Conservation (phyloP, 2,113 vertebrate genomes). For the Fulica atra region DNA sequence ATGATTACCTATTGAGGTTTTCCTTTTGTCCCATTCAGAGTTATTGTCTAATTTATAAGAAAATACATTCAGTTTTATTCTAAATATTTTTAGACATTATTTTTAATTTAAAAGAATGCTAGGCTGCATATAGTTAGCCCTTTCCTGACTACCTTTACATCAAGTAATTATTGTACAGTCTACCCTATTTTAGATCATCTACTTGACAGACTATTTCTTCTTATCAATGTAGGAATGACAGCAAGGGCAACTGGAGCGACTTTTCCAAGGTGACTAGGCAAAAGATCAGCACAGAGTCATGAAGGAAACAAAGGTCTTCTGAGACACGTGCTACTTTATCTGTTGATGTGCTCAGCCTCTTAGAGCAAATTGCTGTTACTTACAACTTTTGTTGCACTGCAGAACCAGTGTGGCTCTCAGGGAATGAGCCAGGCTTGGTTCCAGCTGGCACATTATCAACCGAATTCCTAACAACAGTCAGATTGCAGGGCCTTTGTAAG, state of each 20-base stretch:
- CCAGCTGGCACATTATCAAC: conserved; percentile 28
- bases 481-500: neutral
- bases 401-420: neutral
- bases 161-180: neutral
- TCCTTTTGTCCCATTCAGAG: neutral
- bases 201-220: neutral
- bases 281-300: neutral
- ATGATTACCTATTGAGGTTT: neutral
- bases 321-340: neutral
- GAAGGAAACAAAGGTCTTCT: neutral
- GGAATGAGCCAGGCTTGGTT: neutral
- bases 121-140: neutral
- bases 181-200: neutral
- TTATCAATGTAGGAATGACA: neutral
- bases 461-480: neutral
- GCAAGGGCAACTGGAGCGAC: neutral
- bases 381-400: neutral
- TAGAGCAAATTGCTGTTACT: neutral
- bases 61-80: neutral
- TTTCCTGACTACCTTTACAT: neutral
- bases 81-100: neutral
- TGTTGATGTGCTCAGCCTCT: neutral
- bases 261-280: neutral
- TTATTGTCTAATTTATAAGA: neutral
- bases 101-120: neutral